Base-by-base conservation (phyloP, 2,113 vertebrate species). In the Trematomus loennbergii region DNA sequence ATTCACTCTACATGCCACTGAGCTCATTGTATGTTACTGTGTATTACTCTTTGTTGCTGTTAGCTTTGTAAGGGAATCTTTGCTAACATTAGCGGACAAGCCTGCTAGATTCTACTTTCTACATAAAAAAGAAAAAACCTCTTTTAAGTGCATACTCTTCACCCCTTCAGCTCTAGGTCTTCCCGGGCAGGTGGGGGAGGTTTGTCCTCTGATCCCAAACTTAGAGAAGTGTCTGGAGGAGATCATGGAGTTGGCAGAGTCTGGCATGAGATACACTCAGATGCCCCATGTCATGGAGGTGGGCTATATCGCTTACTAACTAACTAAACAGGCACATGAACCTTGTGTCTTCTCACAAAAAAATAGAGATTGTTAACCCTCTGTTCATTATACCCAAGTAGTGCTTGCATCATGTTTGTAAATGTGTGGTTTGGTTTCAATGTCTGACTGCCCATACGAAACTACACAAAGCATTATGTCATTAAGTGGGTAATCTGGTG, bases 261-360 rank as follows among this genome's bases (percentile, higher is more conserved):
- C 97, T 0, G 98, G 97, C 20, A 95, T 98, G 84, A 96, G 96
- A 84, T 99, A 99, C 89, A 97, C 96, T 0, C 97, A 99, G 84
- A 97, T 98, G 97, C 98, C 98, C 0, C 97, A 99, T 2, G 95
- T 99, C 46, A 97, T 99, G 97, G 98, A 99, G 90, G 93, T 94
- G 25, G 11, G 82, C 25, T 12, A 29, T 54, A 16, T 43, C 12
- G 15, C 48, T 50, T 22, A 43, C 40, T 50, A 22, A 48, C 8
- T 25, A 12, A 61, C 20, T 40, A 25, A 73, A 53, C 16, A 22
- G 40, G n/a, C 33, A 12, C 6, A 45, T 15, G 6, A 61, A 7
- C 9, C 5, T 12, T 40, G 12, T 18, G 45, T 45, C 9, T 66
- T 7, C 66, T n/a, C 25, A 25, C 25, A 25, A 25, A 25, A 2